A percentile compares a stretch with the other conserved stretches of the same genome.
phyloP scores from a whole-genome alignment of 2,888 invertebrate genomes.

The Drosophila meridiana region DNA sequence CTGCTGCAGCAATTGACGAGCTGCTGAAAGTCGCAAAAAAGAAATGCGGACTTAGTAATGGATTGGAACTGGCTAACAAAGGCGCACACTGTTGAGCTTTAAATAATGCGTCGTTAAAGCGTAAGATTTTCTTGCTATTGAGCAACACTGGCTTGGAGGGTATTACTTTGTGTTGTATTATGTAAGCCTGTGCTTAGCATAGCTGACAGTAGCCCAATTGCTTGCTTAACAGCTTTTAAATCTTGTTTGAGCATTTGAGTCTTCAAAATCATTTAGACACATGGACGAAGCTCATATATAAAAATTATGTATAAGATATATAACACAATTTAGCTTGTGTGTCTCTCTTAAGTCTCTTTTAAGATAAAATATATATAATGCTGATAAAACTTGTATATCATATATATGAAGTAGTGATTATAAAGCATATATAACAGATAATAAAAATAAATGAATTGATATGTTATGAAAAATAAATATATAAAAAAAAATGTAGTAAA shows the following conservation, averaged over 20 bases:
- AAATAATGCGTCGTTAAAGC: not conserved
- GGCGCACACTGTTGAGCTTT: not conserved
- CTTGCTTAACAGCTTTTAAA: not conserved
- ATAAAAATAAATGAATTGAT: no score
- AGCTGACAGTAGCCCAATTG: not conserved
- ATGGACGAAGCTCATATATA: not conserved
- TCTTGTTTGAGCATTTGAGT: not conserved
- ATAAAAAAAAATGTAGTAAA: no score
- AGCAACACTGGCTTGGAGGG: not conserved
- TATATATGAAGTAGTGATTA: no score
- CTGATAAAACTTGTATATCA: no score
- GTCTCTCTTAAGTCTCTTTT: no score
- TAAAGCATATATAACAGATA: no score
- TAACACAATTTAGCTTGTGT: not conserved
- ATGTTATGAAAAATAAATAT: no score
- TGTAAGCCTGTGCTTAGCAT: not conserved
- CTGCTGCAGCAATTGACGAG: conserved; percentile 2
- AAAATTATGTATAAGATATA: not conserved
- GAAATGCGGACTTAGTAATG: conserved; percentile 6
- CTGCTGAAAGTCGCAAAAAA: conserved; percentile 7
- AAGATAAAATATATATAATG: not conserved
- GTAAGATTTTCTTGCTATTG: not conserved
- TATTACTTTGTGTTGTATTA: not conserved
- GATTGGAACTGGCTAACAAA: not conserved
- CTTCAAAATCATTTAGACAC: no score